These are phyloP conservation scores for Gallinago nigripennis DNA, from an alignment of 2,797 vertebrate genomes.

Conservation along the genomic window DNA sequence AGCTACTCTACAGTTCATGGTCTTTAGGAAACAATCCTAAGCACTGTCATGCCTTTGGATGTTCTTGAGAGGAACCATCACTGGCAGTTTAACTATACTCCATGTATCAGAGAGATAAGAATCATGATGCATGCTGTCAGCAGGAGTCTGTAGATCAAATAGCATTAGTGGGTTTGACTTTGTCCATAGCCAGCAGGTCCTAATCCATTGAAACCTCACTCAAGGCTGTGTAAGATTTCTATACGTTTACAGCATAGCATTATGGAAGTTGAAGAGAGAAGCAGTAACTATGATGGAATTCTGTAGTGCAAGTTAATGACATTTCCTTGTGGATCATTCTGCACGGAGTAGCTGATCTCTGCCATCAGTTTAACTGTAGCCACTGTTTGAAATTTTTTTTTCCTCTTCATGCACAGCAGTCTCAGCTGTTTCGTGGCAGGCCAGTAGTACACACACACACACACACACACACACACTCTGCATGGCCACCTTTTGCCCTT, in stretches of 20 bases:
- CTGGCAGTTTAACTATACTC: not conserved
- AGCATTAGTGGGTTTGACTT: not conserved
- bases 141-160: not conserved
- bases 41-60: not conserved
- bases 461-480: not conserved
- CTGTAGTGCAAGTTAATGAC: not conserved
- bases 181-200: not conserved
- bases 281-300: not conserved
- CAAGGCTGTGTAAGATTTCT: not conserved
- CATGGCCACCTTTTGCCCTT: constrained; percentile 44
- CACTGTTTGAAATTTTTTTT: not conserved
- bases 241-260: not conserved
- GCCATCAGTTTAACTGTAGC: not conserved
- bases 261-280: not conserved
- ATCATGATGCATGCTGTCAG: not conserved
- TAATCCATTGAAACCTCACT: not conserved
- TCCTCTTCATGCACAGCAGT: not conserved
- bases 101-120: not conserved
- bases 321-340: not conserved
- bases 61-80: not conserved
- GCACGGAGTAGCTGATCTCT: not conserved
- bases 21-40: not conserved
- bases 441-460: not conserved
- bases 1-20: not conserved
- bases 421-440: constrained; percentile 12